These are phyloP conservation scores for Meloidogyne chitwoodi DNA, from an alignment of 1,140 invertebrate genomes.

Conservation along the genomic window DNA sequence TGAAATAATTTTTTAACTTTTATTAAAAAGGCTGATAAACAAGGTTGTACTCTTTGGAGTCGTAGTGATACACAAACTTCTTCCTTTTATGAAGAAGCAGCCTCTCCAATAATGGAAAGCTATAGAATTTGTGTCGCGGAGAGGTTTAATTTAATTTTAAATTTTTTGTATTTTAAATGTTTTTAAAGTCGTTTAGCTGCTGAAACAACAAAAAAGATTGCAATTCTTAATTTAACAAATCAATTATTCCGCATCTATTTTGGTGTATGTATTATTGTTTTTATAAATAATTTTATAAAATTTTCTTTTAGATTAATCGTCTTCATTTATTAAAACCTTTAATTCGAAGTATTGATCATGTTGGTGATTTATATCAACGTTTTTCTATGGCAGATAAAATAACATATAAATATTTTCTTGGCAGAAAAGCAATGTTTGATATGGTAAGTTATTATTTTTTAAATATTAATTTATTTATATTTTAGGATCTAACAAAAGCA, in stretches of 20 bases:
- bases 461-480: too few relatives aligned
- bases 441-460: too few relatives aligned
- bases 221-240: constrained; percentile 90
- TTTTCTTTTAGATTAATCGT: constrained; percentile 70
- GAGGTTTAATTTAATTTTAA: constrained; percentile 66
- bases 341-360: constrained; percentile 84
- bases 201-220: constrained; percentile 84
- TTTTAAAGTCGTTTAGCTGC: constrained; percentile 71
- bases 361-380: constrained; percentile 78
- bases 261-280: constrained; percentile 67
- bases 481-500: constrained; percentile 66
- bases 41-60: constrained; percentile 17
- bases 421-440: constrained; percentile 94
- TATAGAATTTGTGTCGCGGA: constrained; percentile 93
- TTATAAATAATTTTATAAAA: neutral
- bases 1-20: neutral
- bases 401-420: constrained; percentile 87
- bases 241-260: constrained; percentile 97
- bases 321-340: constrained; percentile 91
- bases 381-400: constrained; percentile 78
- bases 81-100: constrained; percentile 45
- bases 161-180: constrained; percentile 7
- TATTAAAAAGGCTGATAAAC: constrained; percentile 32
- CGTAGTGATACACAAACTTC: constrained; percentile 21
- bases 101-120: constrained; percentile 54